These are phyloP conservation scores for Rhamnusium bicolor DNA, from an alignment of 2,888 invertebrate species.

Conservation along the genomic window DNA sequence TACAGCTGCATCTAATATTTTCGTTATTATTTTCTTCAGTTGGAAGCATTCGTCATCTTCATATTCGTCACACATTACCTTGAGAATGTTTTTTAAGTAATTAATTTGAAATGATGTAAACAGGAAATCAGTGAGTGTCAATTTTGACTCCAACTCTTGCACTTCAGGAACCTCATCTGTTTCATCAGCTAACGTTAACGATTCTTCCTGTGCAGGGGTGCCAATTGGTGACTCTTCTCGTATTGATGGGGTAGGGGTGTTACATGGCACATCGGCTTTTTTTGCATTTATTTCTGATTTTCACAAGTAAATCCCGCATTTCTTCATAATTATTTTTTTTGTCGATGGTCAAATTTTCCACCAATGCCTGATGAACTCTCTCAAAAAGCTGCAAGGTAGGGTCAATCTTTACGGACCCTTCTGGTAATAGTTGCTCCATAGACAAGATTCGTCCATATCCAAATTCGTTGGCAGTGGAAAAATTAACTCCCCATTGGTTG, in stretches of 20 bases:
- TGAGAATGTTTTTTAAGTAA: slow-evolving; percentile 51
- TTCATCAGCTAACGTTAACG: no score
- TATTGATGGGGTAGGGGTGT: neutral
- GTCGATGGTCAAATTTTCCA: slow-evolving; percentile 42
- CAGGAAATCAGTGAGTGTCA: slow-evolving; percentile 14
- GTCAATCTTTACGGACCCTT: slow-evolving; percentile 4
- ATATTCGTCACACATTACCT: slow-evolving; percentile 47
- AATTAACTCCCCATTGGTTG: slow-evolving; percentile 90
- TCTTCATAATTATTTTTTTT: slow-evolving; percentile 44
- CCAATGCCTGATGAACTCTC: slow-evolving; percentile 46
- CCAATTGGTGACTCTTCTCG: neutral
- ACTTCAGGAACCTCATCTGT: no score
- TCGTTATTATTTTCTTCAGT: slow-evolving; percentile 41
- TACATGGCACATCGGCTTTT: neutral
- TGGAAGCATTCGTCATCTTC: slow-evolving; percentile 44
- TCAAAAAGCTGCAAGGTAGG: slow-evolving; percentile 37
- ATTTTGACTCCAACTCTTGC: neutral
- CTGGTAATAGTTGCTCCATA: slow-evolving; percentile 47
- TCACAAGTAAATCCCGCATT: slow-evolving; percentile 47
- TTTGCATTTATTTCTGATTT: slow-evolving; percentile 28
- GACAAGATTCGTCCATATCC: slow-evolving; percentile 54
- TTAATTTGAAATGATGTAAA: slow-evolving; percentile 49
- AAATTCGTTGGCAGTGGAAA: slow-evolving; percentile 83
- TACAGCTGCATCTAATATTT: slow-evolving; percentile 24
- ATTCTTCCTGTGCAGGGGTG: no score